Percentiles rank a stretch among this genome's conserved stretches.
These are phyloP conservation scores for Macrocentrus cingulum DNA, from an alignment of 1,140 invertebrate genomes.

Conservation along the genomic window DNA sequence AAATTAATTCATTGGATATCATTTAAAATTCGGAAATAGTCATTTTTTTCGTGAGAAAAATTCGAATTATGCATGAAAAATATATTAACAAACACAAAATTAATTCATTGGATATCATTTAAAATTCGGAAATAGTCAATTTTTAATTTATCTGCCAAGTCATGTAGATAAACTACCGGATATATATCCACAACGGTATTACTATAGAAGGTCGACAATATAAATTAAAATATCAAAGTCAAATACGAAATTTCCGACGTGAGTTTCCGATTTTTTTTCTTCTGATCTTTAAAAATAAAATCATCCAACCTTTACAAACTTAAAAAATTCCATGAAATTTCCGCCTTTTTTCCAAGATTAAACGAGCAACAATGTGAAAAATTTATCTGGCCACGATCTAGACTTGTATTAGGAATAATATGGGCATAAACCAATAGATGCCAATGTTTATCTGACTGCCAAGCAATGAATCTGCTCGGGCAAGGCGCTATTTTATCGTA, in stretches of 20 bases:
- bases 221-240: constrained; percentile 7
- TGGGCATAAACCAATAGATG: too few relatives aligned
- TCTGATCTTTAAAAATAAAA: too few relatives aligned
- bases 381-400: too few relatives aligned
- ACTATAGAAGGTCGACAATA: constrained; percentile 1
- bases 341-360: not conserved
- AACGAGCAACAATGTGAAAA: not conserved
- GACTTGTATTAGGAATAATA: too few relatives aligned
- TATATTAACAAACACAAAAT: not conserved
- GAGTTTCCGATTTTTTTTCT: constrained; percentile 5
- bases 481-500: constrained; percentile 3
- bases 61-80: not conserved
- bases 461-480: constrained; percentile 16
- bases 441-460: constrained; percentile 25
- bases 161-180: not conserved
- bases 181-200: not conserved
- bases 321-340: too few relatives aligned
- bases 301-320: too few relatives aligned
- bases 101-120: not conserved
- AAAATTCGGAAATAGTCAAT: not conserved
- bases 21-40: not conserved
- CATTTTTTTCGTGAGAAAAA: too few relatives aligned
- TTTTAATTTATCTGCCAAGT: too few relatives aligned
- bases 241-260: constrained; percentile 2
- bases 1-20: not conserved